Evolutionary conservation across 2,888 invertebrate genomes (phyloP).

Genomic region (Parnassius apollo): DNA sequence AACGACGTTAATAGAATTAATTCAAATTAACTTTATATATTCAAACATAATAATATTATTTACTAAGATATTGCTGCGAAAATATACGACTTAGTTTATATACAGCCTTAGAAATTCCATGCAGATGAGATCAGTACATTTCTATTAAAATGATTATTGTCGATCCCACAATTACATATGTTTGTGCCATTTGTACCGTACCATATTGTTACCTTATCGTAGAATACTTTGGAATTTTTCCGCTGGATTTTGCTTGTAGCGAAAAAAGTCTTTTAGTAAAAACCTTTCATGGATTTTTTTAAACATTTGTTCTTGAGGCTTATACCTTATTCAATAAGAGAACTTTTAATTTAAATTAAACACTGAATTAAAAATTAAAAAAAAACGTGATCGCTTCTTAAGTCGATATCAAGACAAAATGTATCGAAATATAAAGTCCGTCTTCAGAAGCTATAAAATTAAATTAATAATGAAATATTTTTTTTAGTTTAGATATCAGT

Average conservation of each 20-base stretch:
- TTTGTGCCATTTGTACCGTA: conserved; percentile 53
- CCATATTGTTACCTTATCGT: conserved; percentile 36
- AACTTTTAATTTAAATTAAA: background rate
- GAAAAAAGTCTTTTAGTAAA: conserved; percentile 30
- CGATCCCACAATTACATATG: conserved; percentile 70
- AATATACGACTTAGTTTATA: background rate
- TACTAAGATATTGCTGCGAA: background rate
- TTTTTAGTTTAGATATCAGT: too few species aligned
- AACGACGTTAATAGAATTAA: too few species aligned
- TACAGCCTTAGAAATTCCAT: background rate
- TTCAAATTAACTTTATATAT: too few species aligned
- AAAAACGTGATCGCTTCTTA: too few species aligned
- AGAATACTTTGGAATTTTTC: conserved; percentile 36
- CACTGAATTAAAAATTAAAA: too few species aligned
- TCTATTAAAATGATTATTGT: conserved; percentile 79
- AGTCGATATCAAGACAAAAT: too few species aligned
- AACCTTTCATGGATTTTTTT: background rate
- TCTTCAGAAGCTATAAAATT: too few species aligned
- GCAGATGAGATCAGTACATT: conserved; percentile 69
- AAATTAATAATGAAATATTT: too few species aligned
- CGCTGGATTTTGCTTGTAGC: conserved; percentile 43
- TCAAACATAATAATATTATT: too few species aligned
- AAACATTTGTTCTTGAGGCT: background rate
- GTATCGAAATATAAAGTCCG: too few species aligned
- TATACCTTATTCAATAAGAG: background rate